These are phyloP conservation scores for Mamestra brassicae DNA, from an alignment of 2,888 invertebrate species.

Conservation along the genomic window DNA sequence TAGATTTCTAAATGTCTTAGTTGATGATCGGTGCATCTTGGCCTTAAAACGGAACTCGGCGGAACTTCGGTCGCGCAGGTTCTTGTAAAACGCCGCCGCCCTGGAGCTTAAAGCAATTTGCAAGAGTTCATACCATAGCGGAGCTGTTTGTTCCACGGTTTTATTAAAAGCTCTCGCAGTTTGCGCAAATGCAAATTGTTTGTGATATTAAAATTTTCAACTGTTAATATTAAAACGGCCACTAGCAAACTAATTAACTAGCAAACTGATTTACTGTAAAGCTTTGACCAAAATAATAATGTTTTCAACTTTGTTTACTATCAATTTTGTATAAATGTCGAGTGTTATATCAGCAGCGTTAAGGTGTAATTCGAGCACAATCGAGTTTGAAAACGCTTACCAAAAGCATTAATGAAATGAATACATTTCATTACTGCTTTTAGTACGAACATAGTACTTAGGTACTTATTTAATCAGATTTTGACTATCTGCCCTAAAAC, in stretches of 20 bases:
- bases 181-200: slow-evolving; percentile 82
- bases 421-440: too few relatives aligned
- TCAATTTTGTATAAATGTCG: neutral
- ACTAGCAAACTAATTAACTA: slow-evolving; percentile 57
- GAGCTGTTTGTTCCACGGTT: slow-evolving; percentile 84
- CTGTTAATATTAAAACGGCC: slow-evolving; percentile 57
- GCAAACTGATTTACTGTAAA: slow-evolving; percentile 48
- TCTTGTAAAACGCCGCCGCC: slow-evolving; percentile 86
- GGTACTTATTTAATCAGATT: neutral
- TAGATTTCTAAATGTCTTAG: neutral
- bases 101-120: slow-evolving; percentile 89
- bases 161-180: slow-evolving; percentile 84
- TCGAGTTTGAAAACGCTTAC: too few relatives aligned
- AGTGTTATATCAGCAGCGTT: neutral
- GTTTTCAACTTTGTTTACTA: neutral
- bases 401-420: too few relatives aligned
- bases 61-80: slow-evolving; percentile 84
- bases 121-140: slow-evolving; percentile 85
- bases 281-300: slow-evolving; percentile 1
- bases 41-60: slow-evolving; percentile 80
- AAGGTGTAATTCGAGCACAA: neutral
- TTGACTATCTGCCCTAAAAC: neutral
- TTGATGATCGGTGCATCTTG: slow-evolving; percentile 53
- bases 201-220: slow-evolving; percentile 79
- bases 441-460: neutral